Percentiles rank a stretch among this genome's conserved stretches.
phyloP scores from a whole-genome alignment of 2,797 vertebrate genomes.

The Glyptemys insculpta region DNA sequence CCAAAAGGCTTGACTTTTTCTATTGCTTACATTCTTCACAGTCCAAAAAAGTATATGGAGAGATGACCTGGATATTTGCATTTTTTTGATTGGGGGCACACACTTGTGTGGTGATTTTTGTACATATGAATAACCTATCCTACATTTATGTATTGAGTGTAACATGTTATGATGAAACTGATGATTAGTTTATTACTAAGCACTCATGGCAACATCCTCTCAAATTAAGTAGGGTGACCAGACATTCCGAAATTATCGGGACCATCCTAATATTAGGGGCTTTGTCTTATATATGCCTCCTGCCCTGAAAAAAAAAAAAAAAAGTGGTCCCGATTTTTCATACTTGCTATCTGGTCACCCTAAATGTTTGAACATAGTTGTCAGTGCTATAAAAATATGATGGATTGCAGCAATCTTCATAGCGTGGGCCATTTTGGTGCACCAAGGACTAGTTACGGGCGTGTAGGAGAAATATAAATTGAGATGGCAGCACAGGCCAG shows the following conservation, averaged over 20 bases:
- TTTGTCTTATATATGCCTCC: too few relatives aligned
- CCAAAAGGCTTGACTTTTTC: background rate
- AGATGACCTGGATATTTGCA: background rate
- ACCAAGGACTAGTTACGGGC: background rate
- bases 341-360: background rate
- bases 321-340: too few relatives aligned
- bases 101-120: background rate
- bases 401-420: background rate
- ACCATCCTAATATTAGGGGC: too few relatives aligned
- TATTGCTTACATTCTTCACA: background rate
- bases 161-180: background rate
- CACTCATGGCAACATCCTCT: background rate
- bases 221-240: background rate
- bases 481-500: background rate
- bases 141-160: background rate
- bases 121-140: background rate
- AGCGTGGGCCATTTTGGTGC: rapidly evolving
- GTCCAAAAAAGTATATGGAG: background rate
- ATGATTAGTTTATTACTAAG: background rate
- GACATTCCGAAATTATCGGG: too few relatives aligned
- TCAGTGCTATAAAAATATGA: background rate
- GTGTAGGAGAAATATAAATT: background rate
- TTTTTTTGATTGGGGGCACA: too few relatives aligned
- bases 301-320: too few relatives aligned
- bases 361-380: background rate